Conservation (phyloP, 2,888 invertebrate genomes). For the Lochmaea crataegi region DNA sequence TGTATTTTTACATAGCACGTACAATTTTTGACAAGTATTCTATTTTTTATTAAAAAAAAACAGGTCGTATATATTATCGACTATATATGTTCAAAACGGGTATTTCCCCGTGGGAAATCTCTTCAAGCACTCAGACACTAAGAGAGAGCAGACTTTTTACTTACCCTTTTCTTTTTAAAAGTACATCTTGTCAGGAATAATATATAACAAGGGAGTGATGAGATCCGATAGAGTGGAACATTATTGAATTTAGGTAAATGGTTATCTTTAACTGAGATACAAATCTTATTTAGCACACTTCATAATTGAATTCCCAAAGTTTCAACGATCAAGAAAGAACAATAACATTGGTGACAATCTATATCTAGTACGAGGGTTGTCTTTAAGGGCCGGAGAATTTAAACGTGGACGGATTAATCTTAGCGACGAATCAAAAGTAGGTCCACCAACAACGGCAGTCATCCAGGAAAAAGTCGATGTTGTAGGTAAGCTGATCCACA, state of each 20-base stretch:
- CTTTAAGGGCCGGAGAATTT: too few relatives aligned
- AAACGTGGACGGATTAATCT: too few relatives aligned
- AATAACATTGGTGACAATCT: too few relatives aligned
- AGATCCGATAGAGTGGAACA: slow-evolving; percentile 14
- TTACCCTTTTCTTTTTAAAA: slow-evolving; percentile 21
- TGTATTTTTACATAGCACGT: background rate
- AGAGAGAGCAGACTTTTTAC: slow-evolving; percentile 25
- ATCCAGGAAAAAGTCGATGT: too few relatives aligned
- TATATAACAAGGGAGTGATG: slow-evolving; percentile 29
- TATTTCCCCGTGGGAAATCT: slow-evolving; percentile 30
- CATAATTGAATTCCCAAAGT: too few relatives aligned
- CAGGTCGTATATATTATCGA: slow-evolving; percentile 21
- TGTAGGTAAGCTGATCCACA: too few relatives aligned
- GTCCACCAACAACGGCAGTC: too few relatives aligned
- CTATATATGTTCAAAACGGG: slow-evolving; percentile 29
- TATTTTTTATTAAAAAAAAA: slow-evolving; percentile 13
- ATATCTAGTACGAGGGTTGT: too few relatives aligned
- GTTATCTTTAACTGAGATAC: background rate
- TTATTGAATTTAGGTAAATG: background rate
- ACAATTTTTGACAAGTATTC: background rate
- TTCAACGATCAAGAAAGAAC: too few relatives aligned
- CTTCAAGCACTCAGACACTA: slow-evolving; percentile 30
- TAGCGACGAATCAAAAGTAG: too few relatives aligned
- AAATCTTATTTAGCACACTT: too few relatives aligned
- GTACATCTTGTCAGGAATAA: slow-evolving; percentile 21